These are phyloP conservation scores for Rallus crepitans DNA, from an alignment of 2,797 vertebrate genomes.

Conservation along the genomic window DNA sequence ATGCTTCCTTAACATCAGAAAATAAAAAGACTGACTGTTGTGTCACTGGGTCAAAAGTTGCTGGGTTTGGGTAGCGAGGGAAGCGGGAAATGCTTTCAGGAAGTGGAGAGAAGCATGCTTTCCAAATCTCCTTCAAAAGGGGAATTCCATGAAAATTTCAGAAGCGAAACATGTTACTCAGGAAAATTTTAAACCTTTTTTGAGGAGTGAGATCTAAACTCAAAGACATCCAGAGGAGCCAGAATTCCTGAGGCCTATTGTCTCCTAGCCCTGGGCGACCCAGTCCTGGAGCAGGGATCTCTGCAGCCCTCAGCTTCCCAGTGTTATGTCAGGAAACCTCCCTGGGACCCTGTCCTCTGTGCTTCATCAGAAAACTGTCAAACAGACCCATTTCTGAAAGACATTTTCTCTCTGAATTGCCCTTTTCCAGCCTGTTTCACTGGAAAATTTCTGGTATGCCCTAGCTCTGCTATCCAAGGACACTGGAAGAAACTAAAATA, in stretches of 20 bases:
- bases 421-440: not conserved
- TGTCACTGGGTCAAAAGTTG: not conserved
- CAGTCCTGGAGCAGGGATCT: not conserved
- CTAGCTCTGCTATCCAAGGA: not conserved
- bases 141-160: not conserved
- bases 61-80: not conserved
- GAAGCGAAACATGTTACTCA: not conserved
- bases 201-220: not conserved
- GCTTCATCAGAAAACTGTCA: not conserved
- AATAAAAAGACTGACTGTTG: not conserved
- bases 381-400: conserved; percentile 1
- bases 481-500: conserved; percentile 9
- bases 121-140: not conserved
- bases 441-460: conserved; percentile 3
- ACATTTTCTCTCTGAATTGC: not conserved
- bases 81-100: not conserved
- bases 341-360: not conserved
- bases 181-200: not conserved
- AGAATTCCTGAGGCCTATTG: not conserved
- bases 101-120: not conserved
- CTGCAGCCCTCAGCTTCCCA: not conserved
- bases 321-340: not conserved
- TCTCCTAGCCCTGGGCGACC: not conserved
- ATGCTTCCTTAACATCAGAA: not conserved
- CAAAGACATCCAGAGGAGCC: not conserved